These are phyloP conservation scores for Pithys albifrons DNA, from an alignment of 2,113 vertebrate genomes.

Conservation along the genomic window DNA sequence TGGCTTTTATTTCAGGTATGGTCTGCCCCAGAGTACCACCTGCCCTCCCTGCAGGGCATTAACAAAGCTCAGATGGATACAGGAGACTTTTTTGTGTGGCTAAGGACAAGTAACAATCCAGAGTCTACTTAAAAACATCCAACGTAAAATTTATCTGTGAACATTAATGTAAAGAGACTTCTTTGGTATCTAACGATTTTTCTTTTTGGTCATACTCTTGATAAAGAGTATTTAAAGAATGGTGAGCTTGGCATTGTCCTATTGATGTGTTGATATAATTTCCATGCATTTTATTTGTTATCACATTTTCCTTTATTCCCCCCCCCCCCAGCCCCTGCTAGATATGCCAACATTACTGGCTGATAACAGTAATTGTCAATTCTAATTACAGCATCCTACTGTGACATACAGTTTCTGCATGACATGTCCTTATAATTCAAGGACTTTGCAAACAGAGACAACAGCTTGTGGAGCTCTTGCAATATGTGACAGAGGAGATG, in stretches of 20 bases:
- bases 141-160: not conserved
- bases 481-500: not conserved
- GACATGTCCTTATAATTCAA: not conserved
- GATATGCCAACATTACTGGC: not conserved
- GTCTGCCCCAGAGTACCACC: not conserved
- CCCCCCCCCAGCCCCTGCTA: fast-evolving
- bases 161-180: not conserved
- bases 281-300: not conserved
- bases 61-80: not conserved
- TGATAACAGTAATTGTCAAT: not conserved
- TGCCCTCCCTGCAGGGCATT: not conserved
- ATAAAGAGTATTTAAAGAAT: not conserved
- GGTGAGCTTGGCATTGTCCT: not conserved
- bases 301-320: not conserved
- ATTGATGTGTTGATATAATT: not conserved
- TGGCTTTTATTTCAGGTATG: not conserved
- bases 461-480: not conserved
- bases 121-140: not conserved
- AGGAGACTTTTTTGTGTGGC: not conserved
- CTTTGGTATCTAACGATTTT: not conserved
- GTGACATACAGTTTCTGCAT: not conserved
- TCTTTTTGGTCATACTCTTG: not conserved
- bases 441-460: not conserved
- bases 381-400: not conserved
- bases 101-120: not conserved